These are phyloP conservation scores for Hippoglossus stenolepis DNA, from an alignment of 2,113 vertebrate genomes.

Conservation along the genomic window DNA sequence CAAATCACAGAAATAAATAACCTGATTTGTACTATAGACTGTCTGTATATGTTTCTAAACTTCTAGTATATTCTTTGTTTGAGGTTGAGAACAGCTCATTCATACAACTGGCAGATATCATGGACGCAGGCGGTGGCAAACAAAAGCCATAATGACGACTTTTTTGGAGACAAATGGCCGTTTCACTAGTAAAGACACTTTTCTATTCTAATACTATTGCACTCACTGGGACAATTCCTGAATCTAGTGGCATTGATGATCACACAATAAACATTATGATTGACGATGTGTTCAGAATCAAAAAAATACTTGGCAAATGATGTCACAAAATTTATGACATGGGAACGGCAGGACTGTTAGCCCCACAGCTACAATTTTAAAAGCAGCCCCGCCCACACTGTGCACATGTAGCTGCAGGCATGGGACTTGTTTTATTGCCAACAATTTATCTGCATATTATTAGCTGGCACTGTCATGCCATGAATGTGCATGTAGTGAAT, in stretches of 20 bases:
- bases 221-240: background rate
- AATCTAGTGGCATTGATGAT: conserved; percentile 17
- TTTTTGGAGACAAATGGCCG: background rate
- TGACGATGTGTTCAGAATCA: background rate
- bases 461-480: conserved; percentile 3
- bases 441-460: conserved; percentile 42
- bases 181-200: conserved; percentile 5
- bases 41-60: background rate
- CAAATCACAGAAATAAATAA: conserved; percentile 15
- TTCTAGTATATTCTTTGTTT: background rate
- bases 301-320: conserved; percentile 30
- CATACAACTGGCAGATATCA: conserved; percentile 1
- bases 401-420: conserved; percentile 27
- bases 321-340: conserved; percentile 21
- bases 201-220: background rate
- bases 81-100: conserved; percentile 11
- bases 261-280: conserved; percentile 25
- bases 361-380: conserved; percentile 24
- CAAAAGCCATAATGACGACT: background rate
- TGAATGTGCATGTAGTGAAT: conserved; percentile 16
- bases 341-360: conserved; percentile 14
- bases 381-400: background rate
- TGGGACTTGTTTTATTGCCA: conserved; percentile 23
- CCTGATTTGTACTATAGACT: conserved; percentile 5
- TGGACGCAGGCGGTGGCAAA: conserved; percentile 1